Percentiles rank a stretch among this genome's conserved stretches.
Evolutionary conservation across 2,888 invertebrate genomes (phyloP).

Genomic region (Drosophila macrospina): DNA sequence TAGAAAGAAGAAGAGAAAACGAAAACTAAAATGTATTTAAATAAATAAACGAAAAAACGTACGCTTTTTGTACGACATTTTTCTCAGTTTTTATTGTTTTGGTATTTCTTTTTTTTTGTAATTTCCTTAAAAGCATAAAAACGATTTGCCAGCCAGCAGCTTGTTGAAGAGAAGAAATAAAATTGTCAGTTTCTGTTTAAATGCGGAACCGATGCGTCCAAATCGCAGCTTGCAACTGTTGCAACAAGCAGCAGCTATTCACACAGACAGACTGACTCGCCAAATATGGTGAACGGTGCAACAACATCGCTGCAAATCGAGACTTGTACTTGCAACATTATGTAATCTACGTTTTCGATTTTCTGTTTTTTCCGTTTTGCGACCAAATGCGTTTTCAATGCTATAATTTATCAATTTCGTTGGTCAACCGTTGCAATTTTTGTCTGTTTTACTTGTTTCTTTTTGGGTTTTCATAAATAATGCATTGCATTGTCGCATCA

Average conservation of each 20-base stretch:
- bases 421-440: slow-evolving; percentile 38
- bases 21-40: slow-evolving; percentile 1
- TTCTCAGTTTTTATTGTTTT: slow-evolving; percentile 19
- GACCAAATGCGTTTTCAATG: slow-evolving; percentile 54
- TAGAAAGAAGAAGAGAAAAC: slow-evolving; percentile 14
- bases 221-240: slow-evolving; percentile 61
- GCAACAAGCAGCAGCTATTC: slow-evolving; percentile 37
- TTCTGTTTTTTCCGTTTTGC: slow-evolving; percentile 14
- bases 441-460: too few relatives aligned
- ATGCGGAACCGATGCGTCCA: slow-evolving; percentile 70
- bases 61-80: slow-evolving; percentile 19
- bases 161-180: slow-evolving; percentile 39
- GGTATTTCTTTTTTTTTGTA: slow-evolving; percentile 40
- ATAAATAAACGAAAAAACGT: slow-evolving; percentile 37
- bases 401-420: slow-evolving; percentile 61
- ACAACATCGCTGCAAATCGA: slow-evolving; percentile 27
- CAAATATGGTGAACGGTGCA: slow-evolving; percentile 60
- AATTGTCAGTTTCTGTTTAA: slow-evolving; percentile 59
- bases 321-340: slow-evolving; percentile 51
- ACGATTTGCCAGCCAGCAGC: slow-evolving; percentile 71
- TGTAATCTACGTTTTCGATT: slow-evolving; percentile 51
- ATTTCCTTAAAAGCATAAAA: slow-evolving; percentile 79
- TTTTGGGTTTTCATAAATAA: slow-evolving; percentile 56
- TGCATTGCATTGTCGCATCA: slow-evolving; percentile 47
- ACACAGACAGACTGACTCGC: slow-evolving; percentile 17